phyloP scores from a whole-genome alignment of 2,797 vertebrate genomes.

The Esox masquinongy region DNA sequence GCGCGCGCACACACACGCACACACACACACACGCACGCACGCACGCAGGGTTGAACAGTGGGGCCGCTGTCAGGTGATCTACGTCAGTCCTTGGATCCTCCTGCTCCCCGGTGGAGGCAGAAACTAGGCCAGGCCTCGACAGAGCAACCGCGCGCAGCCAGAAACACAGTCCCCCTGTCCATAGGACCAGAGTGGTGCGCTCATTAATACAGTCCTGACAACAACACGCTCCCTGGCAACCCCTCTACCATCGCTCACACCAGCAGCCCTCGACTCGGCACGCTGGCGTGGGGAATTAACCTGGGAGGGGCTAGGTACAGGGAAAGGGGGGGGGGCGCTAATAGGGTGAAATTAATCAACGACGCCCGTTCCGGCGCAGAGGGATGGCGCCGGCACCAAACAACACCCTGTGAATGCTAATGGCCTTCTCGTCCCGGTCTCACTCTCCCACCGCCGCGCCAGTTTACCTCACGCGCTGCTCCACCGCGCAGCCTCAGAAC shows the following conservation, averaged over 20 bases:
- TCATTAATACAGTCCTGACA: slow-evolving; percentile 85
- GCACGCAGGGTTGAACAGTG: slow-evolving; percentile 48
- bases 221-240: slow-evolving; percentile 78
- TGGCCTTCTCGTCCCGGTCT: slow-evolving; percentile 37
- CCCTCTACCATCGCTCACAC: slow-evolving; percentile 77
- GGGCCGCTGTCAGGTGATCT: slow-evolving; percentile 82
- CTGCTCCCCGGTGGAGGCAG: slow-evolving; percentile 76
- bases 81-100: slow-evolving; percentile 81
- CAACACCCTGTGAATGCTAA: slow-evolving; percentile 77
- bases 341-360: slow-evolving; percentile 87
- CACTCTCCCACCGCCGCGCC: slow-evolving; percentile 1
- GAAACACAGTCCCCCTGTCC: slow-evolving; percentile 44
- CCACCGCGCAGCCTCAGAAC: background rate
- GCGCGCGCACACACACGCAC: background rate
- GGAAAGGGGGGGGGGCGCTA: slow-evolving; percentile 72
- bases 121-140: slow-evolving; percentile 84
- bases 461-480: background rate
- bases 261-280: slow-evolving; percentile 58
- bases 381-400: slow-evolving; percentile 71
- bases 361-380: slow-evolving; percentile 76
- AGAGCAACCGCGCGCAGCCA: slow-evolving; percentile 54
- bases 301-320: slow-evolving; percentile 70
- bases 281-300: slow-evolving; percentile 72
- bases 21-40: slow-evolving; percentile 18
- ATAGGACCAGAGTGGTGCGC: slow-evolving; percentile 64